phyloP scores from a whole-genome alignment of 2,797 vertebrate species.

The Mallotus villosus region DNA sequence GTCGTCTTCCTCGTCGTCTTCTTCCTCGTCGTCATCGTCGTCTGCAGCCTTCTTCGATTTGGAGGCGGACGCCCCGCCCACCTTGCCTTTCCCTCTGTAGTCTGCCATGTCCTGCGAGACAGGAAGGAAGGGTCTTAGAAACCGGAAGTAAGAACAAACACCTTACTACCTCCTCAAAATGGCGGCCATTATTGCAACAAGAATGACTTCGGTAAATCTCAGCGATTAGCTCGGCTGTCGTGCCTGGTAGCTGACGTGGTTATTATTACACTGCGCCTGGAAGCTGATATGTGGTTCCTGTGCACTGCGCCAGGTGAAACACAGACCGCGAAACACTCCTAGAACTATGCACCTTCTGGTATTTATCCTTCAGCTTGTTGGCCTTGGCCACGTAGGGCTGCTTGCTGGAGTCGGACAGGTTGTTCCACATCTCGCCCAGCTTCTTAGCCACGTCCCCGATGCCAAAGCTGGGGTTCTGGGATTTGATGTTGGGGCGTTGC shows the following conservation, averaged over 20 bases:
- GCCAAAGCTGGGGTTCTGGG: conserved; percentile 80
- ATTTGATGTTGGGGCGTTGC: conserved; percentile 84
- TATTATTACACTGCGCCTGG: no score
- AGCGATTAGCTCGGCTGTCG: no score
- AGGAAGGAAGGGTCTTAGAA: conserved; percentile 24
- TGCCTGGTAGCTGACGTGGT: no score
- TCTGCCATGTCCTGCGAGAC: conserved; percentile 78
- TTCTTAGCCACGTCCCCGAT: conserved; percentile 86
- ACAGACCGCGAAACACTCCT: no score
- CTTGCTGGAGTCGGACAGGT: conserved; percentile 80
- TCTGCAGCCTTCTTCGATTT: conserved; percentile 76
- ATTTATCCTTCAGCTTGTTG: conserved; percentile 86
- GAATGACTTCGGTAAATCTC: no score
- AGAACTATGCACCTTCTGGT: conserved; percentile 74
- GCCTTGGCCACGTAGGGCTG: conserved; percentile 83
- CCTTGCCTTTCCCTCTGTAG: conserved; percentile 81
- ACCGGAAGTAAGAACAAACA: conserved; percentile 2
- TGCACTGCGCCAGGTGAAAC: neutral
- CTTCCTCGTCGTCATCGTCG: conserved; percentile 74
- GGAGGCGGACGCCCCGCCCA: conserved; percentile 66
- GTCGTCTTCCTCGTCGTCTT: conserved; percentile 78
- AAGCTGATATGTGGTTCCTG: no score
- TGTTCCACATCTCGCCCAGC: conserved; percentile 86
- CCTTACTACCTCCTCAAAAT: no score
- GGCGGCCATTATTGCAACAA: no score